A percentile compares a stretch with the other conserved stretches of the same genome.
These are phyloP conservation scores for Atethmia centrago DNA, from an alignment of 2,888 invertebrate genomes.

Conservation along the genomic window DNA sequence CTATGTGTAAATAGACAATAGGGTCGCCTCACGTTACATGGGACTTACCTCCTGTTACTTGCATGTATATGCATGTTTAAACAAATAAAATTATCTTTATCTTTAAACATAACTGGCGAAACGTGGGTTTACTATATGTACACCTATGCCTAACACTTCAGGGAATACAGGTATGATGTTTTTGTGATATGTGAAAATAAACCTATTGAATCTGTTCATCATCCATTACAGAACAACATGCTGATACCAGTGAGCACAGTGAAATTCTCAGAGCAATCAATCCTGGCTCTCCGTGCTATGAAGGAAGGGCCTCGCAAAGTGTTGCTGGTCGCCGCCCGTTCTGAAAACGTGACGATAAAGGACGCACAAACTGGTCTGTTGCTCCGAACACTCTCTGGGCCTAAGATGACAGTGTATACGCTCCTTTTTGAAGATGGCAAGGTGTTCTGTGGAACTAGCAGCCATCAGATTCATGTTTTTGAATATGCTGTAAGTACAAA, in stretches of 20 bases:
- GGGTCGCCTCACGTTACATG: neutral
- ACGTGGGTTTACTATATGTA: no score
- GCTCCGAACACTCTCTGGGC: slow-evolving; percentile 91
- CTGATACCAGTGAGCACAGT: slow-evolving; percentile 88
- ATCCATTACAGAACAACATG: slow-evolving; percentile 88
- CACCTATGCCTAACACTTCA: neutral
- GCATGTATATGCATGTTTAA: no score
- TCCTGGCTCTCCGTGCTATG: slow-evolving; percentile 93
- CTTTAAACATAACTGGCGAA: neutral
- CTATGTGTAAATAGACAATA: neutral
- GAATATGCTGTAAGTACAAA: slow-evolving; percentile 92
- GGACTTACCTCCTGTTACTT: neutral
- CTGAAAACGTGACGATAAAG: slow-evolving; percentile 92
- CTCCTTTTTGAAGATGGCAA: slow-evolving; percentile 92
- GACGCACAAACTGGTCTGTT: slow-evolving; percentile 93
- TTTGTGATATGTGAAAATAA: neutral
- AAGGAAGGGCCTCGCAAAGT: slow-evolving; percentile 94
- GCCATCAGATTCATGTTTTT: slow-evolving; percentile 93
- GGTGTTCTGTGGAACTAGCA: slow-evolving; percentile 94
- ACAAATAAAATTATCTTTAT: no score
- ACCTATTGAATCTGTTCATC: neutral
- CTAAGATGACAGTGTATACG: slow-evolving; percentile 92
- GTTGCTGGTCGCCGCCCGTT: slow-evolving; percentile 93
- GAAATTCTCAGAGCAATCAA: slow-evolving; percentile 92
- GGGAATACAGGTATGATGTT: neutral